phyloP scores from a whole-genome alignment of 1,140 invertebrate species.

The Oscheius sp. region DNA sequence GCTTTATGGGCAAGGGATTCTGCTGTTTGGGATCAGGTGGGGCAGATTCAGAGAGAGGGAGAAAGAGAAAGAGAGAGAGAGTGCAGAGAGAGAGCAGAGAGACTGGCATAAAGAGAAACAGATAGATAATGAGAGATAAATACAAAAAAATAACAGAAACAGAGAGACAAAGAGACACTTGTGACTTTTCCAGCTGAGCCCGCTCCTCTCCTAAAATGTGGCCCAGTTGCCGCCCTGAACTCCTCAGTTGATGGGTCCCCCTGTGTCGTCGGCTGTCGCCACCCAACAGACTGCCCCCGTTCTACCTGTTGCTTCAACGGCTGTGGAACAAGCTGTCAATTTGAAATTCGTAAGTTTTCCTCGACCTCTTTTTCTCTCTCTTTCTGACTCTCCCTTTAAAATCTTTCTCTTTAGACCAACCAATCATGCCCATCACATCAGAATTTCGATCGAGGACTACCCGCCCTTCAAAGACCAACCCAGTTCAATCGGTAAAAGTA shows the following conservation, averaged over 20 bases:
- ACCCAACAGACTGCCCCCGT: conserved; percentile 32
- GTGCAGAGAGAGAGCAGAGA: too few species aligned
- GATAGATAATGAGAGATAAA: too few species aligned
- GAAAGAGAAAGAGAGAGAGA: too few species aligned
- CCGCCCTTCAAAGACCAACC: too few species aligned
- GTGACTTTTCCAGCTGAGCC: neutral
- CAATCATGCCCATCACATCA: conserved; percentile 19
- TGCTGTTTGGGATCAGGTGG: conserved; percentile 50
- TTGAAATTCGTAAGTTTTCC: conserved; percentile 13
- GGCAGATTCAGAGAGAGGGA: too few species aligned
- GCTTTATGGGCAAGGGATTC: conserved; percentile 43
- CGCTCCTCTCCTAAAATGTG: conserved; percentile 34
- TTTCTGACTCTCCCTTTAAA: neutral
- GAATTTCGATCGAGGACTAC: too few species aligned
- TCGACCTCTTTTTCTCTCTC: conserved; percentile 4
- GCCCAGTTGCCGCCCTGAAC: conserved; percentile 35
- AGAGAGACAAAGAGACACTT: too few species aligned
- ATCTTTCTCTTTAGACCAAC: conserved; percentile 16
- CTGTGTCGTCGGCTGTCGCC: conserved; percentile 38
- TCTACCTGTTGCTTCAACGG: conserved; percentile 52
- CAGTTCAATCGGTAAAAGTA: too few species aligned
- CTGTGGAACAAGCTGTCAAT: conserved; percentile 44
- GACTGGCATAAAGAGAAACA: too few species aligned
- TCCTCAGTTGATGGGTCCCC: conserved; percentile 29
- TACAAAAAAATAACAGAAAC: too few species aligned